These are phyloP conservation scores for Plectus sambesii DNA, from an alignment of 1,140 invertebrate genomes.

Conservation along the genomic window DNA sequence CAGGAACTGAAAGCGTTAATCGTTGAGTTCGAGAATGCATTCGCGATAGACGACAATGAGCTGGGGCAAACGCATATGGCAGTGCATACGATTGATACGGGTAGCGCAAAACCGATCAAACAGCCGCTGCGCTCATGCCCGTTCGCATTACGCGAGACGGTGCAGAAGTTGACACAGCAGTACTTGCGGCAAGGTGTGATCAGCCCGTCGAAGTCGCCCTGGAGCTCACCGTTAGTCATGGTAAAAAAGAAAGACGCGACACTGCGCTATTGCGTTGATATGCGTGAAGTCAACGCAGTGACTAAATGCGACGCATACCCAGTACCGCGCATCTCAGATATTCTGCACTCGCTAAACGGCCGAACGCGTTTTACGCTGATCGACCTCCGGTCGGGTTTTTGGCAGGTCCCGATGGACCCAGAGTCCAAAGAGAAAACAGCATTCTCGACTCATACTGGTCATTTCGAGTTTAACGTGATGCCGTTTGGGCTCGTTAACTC, in stretches of 20 bases:
- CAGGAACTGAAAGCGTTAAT: no score
- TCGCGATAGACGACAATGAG: constrained; percentile 54
- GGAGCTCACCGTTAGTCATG: constrained; percentile 49
- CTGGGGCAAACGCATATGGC: constrained; percentile 28
- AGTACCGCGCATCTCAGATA: constrained; percentile 50
- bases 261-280: constrained; percentile 49
- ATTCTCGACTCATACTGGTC: constrained; percentile 34
- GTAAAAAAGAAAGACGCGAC: constrained; percentile 51
- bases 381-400: constrained; percentile 36
- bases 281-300: constrained; percentile 46
- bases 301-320: constrained; percentile 51
- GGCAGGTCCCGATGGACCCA: constrained; percentile 22
- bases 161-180: constrained; percentile 19
- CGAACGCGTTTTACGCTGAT: constrained; percentile 42
- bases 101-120: constrained; percentile 26
- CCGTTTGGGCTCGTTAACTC: constrained; percentile 49
- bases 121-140: constrained; percentile 16
- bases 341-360: constrained; percentile 40
- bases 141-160: constrained; percentile 6
- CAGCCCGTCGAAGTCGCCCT: constrained; percentile 47
- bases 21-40: constrained; percentile 14
- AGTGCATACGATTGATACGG: constrained; percentile 37
- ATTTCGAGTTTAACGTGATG: constrained; percentile 46
- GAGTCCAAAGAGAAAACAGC: constrained; percentile 22
- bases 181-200: constrained; percentile 19